Percentiles rank a stretch among this genome's conserved stretches.
phyloP scores from a whole-genome alignment of 1,140 invertebrate genomes.

The Grapholita molesta region DNA sequence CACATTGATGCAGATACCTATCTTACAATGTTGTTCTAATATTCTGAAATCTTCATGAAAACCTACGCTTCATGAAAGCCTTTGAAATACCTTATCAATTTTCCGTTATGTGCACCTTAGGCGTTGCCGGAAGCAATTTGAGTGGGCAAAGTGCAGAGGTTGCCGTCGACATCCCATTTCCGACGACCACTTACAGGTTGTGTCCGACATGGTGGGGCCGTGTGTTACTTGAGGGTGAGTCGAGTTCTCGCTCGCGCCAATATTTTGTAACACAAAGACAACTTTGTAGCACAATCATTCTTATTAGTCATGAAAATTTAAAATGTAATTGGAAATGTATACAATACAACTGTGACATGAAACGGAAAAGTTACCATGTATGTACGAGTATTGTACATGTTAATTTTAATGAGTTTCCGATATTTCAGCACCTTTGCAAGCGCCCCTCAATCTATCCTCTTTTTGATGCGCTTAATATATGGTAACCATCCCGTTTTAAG shows the following conservation, averaged over 20 bases:
- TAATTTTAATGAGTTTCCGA: too few relatives aligned
- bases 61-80: background rate
- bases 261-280: background rate
- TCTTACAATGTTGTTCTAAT: background rate
- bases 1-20: background rate
- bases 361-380: too few relatives aligned
- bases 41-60: background rate
- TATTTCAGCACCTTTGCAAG: too few relatives aligned
- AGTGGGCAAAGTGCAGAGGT: constrained; percentile 7
- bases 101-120: background rate
- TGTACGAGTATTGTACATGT: too few relatives aligned
- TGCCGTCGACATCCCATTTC: constrained; percentile 10
- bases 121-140: constrained; percentile 4
- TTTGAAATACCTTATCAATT: background rate
- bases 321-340: too few relatives aligned
- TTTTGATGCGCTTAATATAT: too few relatives aligned
- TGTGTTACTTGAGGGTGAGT: background rate
- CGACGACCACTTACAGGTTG: constrained; percentile 6
- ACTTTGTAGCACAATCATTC: too few relatives aligned
- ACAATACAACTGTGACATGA: too few relatives aligned
- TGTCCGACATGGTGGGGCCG: background rate
- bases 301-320: too few relatives aligned
- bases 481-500: too few relatives aligned
- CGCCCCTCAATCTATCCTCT: too few relatives aligned
- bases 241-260: background rate